Evolutionary conservation across 2,888 invertebrate genomes (phyloP).

Genomic region (Macrophya annulata): DNA sequence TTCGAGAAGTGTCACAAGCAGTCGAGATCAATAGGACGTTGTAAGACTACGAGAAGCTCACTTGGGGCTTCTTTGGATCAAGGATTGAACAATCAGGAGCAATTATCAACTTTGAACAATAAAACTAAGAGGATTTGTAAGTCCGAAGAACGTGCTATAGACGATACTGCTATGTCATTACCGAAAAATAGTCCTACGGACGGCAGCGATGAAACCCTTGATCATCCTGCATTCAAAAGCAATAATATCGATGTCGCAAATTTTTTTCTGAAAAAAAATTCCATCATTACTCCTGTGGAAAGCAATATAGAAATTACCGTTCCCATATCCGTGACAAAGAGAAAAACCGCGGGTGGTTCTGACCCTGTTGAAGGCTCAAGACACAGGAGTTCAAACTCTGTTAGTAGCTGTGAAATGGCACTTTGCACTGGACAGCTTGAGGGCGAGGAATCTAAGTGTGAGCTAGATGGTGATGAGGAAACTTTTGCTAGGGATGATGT

Average conservation of each 20-base stretch:
- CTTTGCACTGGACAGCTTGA: slow-evolving; percentile 74
- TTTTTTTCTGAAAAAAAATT: slow-evolving; percentile 8
- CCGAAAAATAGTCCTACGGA: slow-evolving; percentile 68
- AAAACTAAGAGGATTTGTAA: slow-evolving; percentile 76
- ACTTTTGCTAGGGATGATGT: not conserved
- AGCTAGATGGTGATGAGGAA: slow-evolving; percentile 35
- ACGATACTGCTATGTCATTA: slow-evolving; percentile 71
- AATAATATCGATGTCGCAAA: not conserved
- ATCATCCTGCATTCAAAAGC: slow-evolving; percentile 66
- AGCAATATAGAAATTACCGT: slow-evolving; percentile 75
- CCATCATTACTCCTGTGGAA: slow-evolving; percentile 62
- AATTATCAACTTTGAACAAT: slow-evolving; percentile 67
- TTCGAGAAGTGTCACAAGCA: slow-evolving; percentile 74
- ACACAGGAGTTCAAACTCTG: slow-evolving; percentile 76
- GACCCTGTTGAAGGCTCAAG: slow-evolving; percentile 69
- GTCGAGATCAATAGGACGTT: slow-evolving; percentile 72
- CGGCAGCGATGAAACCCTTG: slow-evolving; percentile 74
- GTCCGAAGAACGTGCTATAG: slow-evolving; percentile 77
- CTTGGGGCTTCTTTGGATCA: slow-evolving; percentile 77
- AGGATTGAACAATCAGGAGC: slow-evolving; percentile 74
- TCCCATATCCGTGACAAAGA: slow-evolving; percentile 75
- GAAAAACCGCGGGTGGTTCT: slow-evolving; percentile 60
- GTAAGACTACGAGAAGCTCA: slow-evolving; percentile 71
- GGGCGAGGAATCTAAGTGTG: slow-evolving; percentile 57
- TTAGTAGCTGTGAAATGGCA: slow-evolving; percentile 79